Evolutionary conservation across 1,140 invertebrate species (phyloP).

Genomic region (Drosophila asahinai): DNA sequence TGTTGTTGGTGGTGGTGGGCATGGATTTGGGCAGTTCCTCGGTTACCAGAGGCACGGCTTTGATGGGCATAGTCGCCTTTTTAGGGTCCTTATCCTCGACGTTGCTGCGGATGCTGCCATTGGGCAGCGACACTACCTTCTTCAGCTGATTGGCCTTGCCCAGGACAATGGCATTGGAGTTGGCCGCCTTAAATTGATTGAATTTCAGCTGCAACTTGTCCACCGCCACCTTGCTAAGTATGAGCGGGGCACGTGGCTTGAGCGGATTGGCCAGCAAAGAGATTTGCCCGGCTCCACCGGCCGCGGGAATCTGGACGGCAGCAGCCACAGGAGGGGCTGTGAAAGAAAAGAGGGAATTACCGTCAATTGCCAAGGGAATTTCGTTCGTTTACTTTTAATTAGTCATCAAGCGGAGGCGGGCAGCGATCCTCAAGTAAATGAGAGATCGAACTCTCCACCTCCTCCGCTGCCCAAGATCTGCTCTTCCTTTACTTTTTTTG

Average conservation of each 20-base stretch:
- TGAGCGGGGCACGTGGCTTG: slow-evolving; percentile 50
- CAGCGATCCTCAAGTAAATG: slow-evolving; percentile 22
- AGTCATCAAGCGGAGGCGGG: slow-evolving; percentile 22
- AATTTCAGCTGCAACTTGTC: slow-evolving; percentile 67
- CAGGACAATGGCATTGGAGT: slow-evolving; percentile 48
- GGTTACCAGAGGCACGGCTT: slow-evolving; percentile 2
- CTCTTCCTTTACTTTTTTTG: slow-evolving; percentile 11
- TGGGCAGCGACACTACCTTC: slow-evolving; percentile 1
- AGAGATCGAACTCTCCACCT: neutral
- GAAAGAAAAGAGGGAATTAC: slow-evolving; percentile 14
- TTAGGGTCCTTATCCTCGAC: slow-evolving; percentile 1
- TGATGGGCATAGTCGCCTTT: slow-evolving; percentile 2
- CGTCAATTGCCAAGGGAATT: slow-evolving; percentile 8
- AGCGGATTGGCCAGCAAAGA: slow-evolving; percentile 56
- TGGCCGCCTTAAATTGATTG: slow-evolving; percentile 54
- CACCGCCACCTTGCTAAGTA: slow-evolving; percentile 66
- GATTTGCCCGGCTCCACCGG: slow-evolving; percentile 29
- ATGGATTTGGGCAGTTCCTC: slow-evolving; percentile 10
- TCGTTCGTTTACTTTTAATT: slow-evolving; percentile 26
- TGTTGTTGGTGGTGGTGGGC: slow-evolving; percentile 7
- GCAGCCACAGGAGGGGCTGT: slow-evolving; percentile 18
- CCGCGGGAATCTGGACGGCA: slow-evolving; percentile 9
- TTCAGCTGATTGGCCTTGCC: slow-evolving; percentile 34
- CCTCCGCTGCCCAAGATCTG: slow-evolving; percentile 11
- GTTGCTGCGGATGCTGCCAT: neutral